Conservation (phyloP, 2,113 vertebrate genomes). For the Catagonus wagneri region DNA sequence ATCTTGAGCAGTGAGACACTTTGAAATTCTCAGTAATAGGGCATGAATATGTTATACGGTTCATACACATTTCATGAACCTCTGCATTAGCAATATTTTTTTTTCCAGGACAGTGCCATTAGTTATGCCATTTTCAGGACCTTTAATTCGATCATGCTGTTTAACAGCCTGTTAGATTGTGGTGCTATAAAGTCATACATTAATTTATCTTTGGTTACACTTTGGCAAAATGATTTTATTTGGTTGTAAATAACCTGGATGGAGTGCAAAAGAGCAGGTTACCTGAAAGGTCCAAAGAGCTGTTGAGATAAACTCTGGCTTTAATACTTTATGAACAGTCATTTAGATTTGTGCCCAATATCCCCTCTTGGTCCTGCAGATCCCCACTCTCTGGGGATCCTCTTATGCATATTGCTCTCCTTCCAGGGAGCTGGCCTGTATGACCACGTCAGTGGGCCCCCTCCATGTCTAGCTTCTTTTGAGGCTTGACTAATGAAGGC, state of each 20-base stretch:
- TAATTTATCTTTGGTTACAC: conserved; percentile 79
- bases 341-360: neutral
- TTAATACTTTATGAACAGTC: neutral
- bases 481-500: neutral
- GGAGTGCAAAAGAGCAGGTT: conserved; percentile 21
- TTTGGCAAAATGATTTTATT: conserved; percentile 72
- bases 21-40: conserved; percentile 89
- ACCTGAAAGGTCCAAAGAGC: neutral
- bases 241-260: conserved; percentile 39
- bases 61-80: conserved; percentile 91
- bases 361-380: neutral
- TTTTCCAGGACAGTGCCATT: conserved; percentile 84
- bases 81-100: conserved; percentile 85
- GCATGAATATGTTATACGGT: conserved; percentile 90
- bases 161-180: conserved; percentile 87
- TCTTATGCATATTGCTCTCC: neutral
- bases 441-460: fast-evolving
- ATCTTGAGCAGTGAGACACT: conserved; percentile 89
- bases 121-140: conserved; percentile 90
- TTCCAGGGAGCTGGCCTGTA: neutral
- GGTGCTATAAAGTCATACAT: conserved; percentile 81
- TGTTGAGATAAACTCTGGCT: neutral
- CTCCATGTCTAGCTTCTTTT: neutral
- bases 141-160: conserved; percentile 88
- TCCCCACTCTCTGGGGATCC: neutral